phyloP scores from a whole-genome alignment of 2,797 vertebrate genomes.

The Nothura maculosa region DNA sequence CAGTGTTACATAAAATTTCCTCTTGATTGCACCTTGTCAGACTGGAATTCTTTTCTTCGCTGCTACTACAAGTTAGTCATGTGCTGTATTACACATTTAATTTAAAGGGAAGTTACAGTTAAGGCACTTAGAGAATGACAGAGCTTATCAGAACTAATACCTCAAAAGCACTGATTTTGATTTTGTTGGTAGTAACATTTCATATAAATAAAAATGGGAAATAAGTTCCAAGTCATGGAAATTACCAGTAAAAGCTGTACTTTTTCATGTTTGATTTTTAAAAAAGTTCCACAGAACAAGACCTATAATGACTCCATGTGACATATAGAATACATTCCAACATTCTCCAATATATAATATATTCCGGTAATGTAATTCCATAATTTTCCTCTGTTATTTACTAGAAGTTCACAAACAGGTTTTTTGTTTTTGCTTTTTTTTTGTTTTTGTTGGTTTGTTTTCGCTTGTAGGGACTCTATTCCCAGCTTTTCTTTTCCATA shows the following conservation, averaged over 20 bases:
- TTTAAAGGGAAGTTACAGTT: not conserved
- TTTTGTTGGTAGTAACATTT: not conserved
- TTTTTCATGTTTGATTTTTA: not conserved
- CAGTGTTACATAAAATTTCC: conserved; percentile 71
- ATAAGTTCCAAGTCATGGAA: not conserved
- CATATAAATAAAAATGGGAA: not conserved
- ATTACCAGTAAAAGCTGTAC: not conserved
- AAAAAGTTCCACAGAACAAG: not conserved
- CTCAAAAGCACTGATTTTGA: not conserved
- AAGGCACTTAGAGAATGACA: not conserved
- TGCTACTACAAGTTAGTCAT: not conserved
- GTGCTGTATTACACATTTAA: not conserved
- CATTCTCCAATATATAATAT: no score
- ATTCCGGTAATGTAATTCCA: not conserved
- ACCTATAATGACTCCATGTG: no score
- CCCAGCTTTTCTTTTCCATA: not conserved
- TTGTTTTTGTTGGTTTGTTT: not conserved
- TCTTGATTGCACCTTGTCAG: conserved; percentile 67
- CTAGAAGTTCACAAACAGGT: not conserved
- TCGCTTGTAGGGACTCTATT: not conserved
- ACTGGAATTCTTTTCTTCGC: conserved; percentile 63
- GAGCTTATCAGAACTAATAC: not conserved
- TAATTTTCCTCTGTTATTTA: not conserved
- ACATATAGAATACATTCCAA: no score
- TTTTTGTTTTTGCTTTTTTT: not conserved